These are phyloP conservation scores for Bubo blakistoni DNA, from an alignment of 2,113 vertebrate genomes.

Conservation along the genomic window DNA sequence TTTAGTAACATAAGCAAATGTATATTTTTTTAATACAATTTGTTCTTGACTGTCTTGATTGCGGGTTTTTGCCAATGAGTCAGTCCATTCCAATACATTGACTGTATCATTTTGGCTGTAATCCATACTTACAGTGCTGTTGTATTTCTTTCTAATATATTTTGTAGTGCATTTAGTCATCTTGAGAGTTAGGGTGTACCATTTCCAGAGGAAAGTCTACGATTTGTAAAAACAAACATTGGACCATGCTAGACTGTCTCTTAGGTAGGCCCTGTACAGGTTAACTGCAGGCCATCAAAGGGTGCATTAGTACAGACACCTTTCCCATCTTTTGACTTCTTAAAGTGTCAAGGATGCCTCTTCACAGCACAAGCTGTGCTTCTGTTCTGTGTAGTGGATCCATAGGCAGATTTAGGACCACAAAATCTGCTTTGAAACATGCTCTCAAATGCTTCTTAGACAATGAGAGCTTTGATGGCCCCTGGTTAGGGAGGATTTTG, in stretches of 20 bases:
- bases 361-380: neutral
- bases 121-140: neutral
- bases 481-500: neutral
- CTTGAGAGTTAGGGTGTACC: neutral
- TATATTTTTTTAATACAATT: constrained; percentile 33
- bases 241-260: neutral
- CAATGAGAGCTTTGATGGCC: neutral
- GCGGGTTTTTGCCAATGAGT: constrained; percentile 16
- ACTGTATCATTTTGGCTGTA: constrained; percentile 10
- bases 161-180: neutral
- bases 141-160: neutral
- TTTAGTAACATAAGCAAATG: constrained; percentile 48
- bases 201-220: neutral
- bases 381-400: neutral
- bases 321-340: neutral
- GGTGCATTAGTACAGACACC: neutral
- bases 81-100: neutral
- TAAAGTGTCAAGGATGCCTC: neutral
- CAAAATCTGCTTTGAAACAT: neutral
- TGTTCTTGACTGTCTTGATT: constrained; percentile 10
- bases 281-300: neutral
- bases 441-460: neutral
- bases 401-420: neutral
- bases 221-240: neutral
- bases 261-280: neutral